Evolutionary conservation across 1,140 invertebrate species (phyloP).

Genomic region (Cydia amplana): DNA sequence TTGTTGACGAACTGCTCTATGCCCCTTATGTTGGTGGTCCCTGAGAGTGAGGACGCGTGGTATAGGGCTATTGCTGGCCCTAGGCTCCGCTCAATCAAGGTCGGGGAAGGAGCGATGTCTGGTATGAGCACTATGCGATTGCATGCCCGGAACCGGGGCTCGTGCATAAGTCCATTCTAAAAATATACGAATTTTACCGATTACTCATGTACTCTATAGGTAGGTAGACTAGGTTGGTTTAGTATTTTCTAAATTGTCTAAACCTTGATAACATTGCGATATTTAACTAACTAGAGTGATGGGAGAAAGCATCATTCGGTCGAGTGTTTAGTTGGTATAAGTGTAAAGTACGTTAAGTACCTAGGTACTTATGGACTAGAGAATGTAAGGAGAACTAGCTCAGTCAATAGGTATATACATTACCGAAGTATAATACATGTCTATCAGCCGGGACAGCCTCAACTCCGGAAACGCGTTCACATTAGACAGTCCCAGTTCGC

Average conservation of each 20-base stretch:
- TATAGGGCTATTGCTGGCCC: conserved; percentile 74
- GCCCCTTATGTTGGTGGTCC: conserved; percentile 52
- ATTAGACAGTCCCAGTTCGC: conserved; percentile 39
- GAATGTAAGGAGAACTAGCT: neutral
- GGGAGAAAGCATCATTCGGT: too few relatives aligned
- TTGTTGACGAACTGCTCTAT: conserved; percentile 62
- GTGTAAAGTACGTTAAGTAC: too few relatives aligned
- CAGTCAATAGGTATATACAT: neutral
- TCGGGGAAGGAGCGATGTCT: conserved; percentile 62
- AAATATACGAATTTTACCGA: conserved; percentile 23
- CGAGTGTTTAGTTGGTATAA: too few relatives aligned
- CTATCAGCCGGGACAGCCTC: conserved; percentile 84
- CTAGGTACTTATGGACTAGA: too few relatives aligned
- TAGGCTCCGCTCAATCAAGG: conserved; percentile 67
- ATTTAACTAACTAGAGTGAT: too few relatives aligned
- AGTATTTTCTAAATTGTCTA: too few relatives aligned
- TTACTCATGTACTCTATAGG: too few relatives aligned
- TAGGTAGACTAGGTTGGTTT: too few relatives aligned
- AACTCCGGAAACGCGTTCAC: conserved; percentile 48
- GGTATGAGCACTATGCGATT: conserved; percentile 79
- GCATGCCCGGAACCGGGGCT: conserved; percentile 79
- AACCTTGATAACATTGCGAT: too few relatives aligned
- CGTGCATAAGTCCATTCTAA: conserved; percentile 79
- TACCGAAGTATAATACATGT: conserved; percentile 84
- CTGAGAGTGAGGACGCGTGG: conserved; percentile 55